phyloP scores from a whole-genome alignment of 2,888 invertebrate species.

The Harpagoxenus sublaevis region DNA sequence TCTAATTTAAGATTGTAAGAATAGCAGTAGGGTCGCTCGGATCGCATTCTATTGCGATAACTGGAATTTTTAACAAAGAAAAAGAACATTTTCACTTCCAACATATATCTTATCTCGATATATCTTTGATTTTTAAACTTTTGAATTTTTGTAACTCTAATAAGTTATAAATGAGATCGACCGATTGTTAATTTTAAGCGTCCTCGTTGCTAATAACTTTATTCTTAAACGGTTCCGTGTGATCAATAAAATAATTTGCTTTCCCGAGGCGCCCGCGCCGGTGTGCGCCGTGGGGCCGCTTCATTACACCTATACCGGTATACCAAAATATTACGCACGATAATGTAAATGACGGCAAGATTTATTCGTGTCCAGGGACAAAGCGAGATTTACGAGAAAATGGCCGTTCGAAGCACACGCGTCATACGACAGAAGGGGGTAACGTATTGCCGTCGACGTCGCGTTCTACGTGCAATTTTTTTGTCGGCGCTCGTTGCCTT shows the following conservation, averaged over 20 bases:
- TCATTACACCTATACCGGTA: slow-evolving; percentile 3
- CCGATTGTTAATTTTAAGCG: background rate
- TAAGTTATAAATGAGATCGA: background rate
- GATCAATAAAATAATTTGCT: slow-evolving; percentile 32
- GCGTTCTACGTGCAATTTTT: slow-evolving; percentile 43
- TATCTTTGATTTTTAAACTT: background rate
- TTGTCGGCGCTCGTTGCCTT: slow-evolving; percentile 31
- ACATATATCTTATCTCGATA: background rate
- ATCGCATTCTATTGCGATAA: background rate
- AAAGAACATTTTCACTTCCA: background rate
- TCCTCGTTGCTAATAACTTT: background rate
- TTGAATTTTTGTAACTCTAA: background rate
- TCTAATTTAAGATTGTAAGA: background rate
- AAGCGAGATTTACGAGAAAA: slow-evolving; percentile 48
- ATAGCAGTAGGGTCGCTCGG: background rate
- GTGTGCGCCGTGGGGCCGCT: slow-evolving; percentile 19
- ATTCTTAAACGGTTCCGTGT: background rate
- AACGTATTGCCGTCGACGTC: slow-evolving; percentile 51
- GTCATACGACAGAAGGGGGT: slow-evolving; percentile 25
- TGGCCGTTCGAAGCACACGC: slow-evolving; percentile 45
- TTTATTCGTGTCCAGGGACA: slow-evolving; percentile 42
- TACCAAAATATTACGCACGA: slow-evolving; percentile 51
- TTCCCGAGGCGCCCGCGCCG: background rate
- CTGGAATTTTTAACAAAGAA: background rate
- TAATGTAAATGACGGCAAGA: slow-evolving; percentile 50